Evolutionary conservation across 2,113 vertebrate species (phyloP).

Genomic region (Spermophilus dauricus): DNA sequence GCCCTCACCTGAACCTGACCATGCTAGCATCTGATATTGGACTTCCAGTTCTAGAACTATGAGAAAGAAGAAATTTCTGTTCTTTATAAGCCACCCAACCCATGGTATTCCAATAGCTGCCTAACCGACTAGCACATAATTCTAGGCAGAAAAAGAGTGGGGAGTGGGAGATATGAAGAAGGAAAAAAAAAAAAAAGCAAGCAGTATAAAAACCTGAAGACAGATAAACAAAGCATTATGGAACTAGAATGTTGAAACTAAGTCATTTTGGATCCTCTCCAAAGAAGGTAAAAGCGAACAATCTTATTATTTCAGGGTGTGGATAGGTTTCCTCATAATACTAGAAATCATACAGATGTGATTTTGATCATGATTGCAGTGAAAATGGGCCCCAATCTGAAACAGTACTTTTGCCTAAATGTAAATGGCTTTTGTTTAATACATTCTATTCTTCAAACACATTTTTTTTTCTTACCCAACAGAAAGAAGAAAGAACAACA

Average conservation of each 20-base stretch:
- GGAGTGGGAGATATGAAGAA: not conserved
- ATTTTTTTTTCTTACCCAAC: not conserved
- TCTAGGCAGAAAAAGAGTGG: not conserved
- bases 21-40: too few relatives aligned
- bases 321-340: not conserved
- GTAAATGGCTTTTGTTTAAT: constrained; percentile 8
- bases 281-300: not conserved
- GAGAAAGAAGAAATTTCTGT: not conserved
- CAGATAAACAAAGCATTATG: not conserved
- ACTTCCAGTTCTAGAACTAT: not conserved
- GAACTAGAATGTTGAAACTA: not conserved
- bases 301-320: not conserved
- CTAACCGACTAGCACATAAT: not conserved
- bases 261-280: not conserved
- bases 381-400: not conserved
- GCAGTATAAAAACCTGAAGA: not conserved
- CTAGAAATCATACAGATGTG: not conserved
- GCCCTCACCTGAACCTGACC: not conserved
- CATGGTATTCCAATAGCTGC: not conserved
- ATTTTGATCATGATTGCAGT: not conserved
- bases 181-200: not conserved
- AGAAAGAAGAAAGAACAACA: constrained; percentile 31
- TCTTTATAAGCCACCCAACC: not conserved
- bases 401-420: not conserved
- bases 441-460: not conserved